Base-by-base conservation (phyloP, 92 coral and sea anemone species). In the Epizoanthus ramosus region DNA sequence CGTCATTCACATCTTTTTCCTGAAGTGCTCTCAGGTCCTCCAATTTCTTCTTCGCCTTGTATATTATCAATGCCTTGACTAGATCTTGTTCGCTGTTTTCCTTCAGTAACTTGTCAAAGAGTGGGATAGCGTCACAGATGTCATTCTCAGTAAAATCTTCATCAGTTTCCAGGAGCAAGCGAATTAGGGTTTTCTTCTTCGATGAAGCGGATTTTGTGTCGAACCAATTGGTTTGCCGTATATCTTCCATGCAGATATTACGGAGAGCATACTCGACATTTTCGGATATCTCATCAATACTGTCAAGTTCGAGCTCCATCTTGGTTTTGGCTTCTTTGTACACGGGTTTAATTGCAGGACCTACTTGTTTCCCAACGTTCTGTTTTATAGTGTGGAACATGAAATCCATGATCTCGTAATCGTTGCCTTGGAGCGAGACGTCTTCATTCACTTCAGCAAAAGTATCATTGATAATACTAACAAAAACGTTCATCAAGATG, bases 321-420 rank as follows among this genome's bases (percentile, higher is more conserved):
- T 84, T 82, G 5, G 91, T 86, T 88, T 94, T 90, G 16, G 95
- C 90, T 70, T 95, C 98, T 33, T 87, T 88, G 89, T 95, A 95
- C 7, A 87, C 85, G 25, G 98, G 98, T 57, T 90, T 92, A 57
- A 95, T 92, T 1, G 98, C 98, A n/a, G 98, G 96, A 19, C 96
- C 98, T n/a, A 94, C 98, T 73, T 94, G 93, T 75, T 94, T 92
- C 25, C 98, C 98, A 9, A 95, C 91, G 84, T 88, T 92, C n/a
- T 86, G 80, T 81, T 94, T 95, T 76, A 95, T 91, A 57, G 95
- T 85, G 70, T 95, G 98, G 25, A 94, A 85, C 96, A 95, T 95
- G 83, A 95, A 95, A 67, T 91, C 91, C 22, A 95, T 71, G 59
- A 95, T 90, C 83, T 95, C 98, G 74, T 95, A 94, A 50, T 95